These are phyloP conservation scores for Conops quadrifasciatus DNA, from an alignment of 2,888 invertebrate genomes.

Conservation along the genomic window DNA sequence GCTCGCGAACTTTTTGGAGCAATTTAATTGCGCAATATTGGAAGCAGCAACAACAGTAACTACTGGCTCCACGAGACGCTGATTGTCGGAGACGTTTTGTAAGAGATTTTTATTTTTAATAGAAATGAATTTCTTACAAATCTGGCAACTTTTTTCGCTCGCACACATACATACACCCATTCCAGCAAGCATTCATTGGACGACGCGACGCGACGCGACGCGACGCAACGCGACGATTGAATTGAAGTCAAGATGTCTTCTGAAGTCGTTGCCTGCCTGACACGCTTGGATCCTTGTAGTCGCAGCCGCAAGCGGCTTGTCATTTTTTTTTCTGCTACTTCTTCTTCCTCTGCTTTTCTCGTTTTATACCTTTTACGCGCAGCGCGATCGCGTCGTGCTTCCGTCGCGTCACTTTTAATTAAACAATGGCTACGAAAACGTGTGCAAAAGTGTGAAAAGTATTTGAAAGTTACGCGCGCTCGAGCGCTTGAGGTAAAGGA, in stretches of 20 bases:
- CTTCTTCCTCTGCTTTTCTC: too few relatives aligned
- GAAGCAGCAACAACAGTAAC: constrained; percentile 23
- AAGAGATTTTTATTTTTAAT: too few relatives aligned
- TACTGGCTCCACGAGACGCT: too few relatives aligned
- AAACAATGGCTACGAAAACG: constrained; percentile 55
- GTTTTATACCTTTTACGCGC: constrained; percentile 46
- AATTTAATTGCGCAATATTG: constrained; percentile 54
- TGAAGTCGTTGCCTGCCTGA: constrained; percentile 11
- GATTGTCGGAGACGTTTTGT: too few relatives aligned
- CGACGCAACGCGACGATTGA: not conserved
- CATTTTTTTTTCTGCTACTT: not conserved
- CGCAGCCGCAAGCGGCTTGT: constrained; percentile 24
- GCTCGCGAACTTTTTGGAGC: constrained; percentile 61
- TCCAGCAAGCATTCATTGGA: not conserved
- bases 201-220: not conserved
- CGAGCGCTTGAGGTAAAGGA: constrained; percentile 45
- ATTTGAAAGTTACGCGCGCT: constrained; percentile 37
- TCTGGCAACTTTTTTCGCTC: not conserved
- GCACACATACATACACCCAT: not conserved
- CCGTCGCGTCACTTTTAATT: constrained; percentile 59
- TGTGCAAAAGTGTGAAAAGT: constrained; percentile 46
- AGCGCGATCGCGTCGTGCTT: constrained; percentile 32
- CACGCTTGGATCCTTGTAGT: constrained; percentile 24
- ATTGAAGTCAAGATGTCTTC: not conserved
- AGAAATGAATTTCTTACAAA: not conserved